Percentiles rank a stretch among this genome's conserved stretches.
These are phyloP conservation scores for Halichoerus grypus DNA, from an alignment of 2,113 vertebrate genomes.

Conservation along the genomic window DNA sequence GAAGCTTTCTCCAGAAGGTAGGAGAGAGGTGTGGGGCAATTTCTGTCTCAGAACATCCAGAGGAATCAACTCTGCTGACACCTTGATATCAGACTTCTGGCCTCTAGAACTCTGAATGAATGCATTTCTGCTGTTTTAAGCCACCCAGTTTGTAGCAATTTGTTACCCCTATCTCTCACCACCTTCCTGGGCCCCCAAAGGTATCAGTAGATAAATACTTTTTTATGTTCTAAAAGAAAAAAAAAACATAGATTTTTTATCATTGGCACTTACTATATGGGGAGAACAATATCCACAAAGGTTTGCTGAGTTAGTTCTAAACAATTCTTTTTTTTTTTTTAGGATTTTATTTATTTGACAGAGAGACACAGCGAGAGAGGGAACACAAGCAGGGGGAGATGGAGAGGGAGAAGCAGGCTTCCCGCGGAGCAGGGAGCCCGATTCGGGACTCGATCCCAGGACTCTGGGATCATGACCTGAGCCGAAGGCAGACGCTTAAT, in stretches of 20 bases:
- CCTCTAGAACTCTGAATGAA: not conserved
- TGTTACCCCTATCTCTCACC: not conserved
- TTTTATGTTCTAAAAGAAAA: not conserved
- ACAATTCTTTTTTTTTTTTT: not conserved
- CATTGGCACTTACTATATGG: not conserved
- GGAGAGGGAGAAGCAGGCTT: too few species aligned
- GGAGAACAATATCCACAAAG: not conserved
- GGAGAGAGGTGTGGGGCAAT: not conserved
- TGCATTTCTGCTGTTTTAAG: not conserved
- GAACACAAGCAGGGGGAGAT: too few species aligned
- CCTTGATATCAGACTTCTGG: not conserved
- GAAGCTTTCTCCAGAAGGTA: not conserved
- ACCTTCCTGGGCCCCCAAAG: not conserved
- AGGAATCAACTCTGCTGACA: not conserved
- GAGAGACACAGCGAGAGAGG: too few species aligned
- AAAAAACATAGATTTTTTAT: not conserved
- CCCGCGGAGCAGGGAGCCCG: too few species aligned
- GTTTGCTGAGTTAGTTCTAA: not conserved
- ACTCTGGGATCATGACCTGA: too few species aligned
- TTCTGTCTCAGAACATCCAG: not conserved
- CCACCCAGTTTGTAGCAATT: not conserved
- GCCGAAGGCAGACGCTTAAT: too few species aligned
- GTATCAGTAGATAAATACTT: not conserved
- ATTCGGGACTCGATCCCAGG: too few species aligned
- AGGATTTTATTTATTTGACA: too few species aligned